Base-by-base conservation (phyloP, 2,797 vertebrate species). In the Steatocranus sp. region DNA sequence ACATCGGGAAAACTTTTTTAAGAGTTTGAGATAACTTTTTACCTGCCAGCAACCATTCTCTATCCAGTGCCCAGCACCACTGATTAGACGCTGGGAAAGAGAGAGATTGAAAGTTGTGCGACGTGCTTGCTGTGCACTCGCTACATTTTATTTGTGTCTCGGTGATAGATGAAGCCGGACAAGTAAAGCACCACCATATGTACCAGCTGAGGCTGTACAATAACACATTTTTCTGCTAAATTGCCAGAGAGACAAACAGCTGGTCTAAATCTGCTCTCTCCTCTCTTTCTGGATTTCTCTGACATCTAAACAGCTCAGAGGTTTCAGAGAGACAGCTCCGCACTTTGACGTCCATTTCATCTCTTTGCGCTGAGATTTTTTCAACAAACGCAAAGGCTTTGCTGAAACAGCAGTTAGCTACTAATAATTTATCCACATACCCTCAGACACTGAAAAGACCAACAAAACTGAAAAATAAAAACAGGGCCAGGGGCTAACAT, bases 211-310 rank as follows among this genome's bases (percentile, higher is more conserved):
- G 90, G 79, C 85, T 53, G 48, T 43, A 87, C 87, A 93, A 91
- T 76, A 91, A 92, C 84, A 90, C 82, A 87, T 91, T 90, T 90
- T 90, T 92, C 88, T 85, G 68, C 81, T 89, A 90, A 93, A 93
- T 91, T 90, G 87, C 87, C 18, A 49, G 74, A 86, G 93, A 94
- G 87, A 88, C 78, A 87, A 94, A 93, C 94, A 95, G 93, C 93
- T 94, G 94, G 92, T 90, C 86, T 86, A 87, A 91, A 92, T 94
- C 90, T 82, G 83, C 75, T 80, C 80, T 73, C 84, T 83, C 79
- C 79, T 79, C 76, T 86, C 82, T 75, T 68, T 83, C 53, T 83
- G 79, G 79, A 80, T 86, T 81, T 80, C 61, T 85, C 79, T 75
- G 82, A 90, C 84, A 80, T 85, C 50, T 82, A 78, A 88, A 90